These are phyloP conservation scores for Campylorhamphus procurvoides DNA, from an alignment of 2,113 vertebrate species.

Conservation along the genomic window DNA sequence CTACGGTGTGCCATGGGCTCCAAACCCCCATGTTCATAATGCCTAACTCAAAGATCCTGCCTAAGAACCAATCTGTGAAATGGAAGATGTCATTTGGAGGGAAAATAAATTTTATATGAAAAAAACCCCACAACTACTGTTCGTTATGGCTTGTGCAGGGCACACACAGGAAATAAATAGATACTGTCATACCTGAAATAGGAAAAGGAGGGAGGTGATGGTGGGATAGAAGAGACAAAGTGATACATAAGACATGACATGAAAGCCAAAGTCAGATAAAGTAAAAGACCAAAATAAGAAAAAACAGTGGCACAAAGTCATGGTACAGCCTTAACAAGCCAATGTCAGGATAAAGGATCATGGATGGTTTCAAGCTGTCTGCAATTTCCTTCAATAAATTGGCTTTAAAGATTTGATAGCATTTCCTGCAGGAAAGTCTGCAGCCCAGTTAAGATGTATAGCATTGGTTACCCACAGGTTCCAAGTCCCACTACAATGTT, in stretches of 20 bases:
- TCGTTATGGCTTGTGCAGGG: neutral
- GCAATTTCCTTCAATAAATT: conserved; percentile 32
- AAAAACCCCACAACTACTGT: fast-evolving
- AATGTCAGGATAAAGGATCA: conserved; percentile 26
- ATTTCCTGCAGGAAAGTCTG: neutral
- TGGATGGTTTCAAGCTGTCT: conserved; percentile 43
- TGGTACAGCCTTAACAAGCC: neutral
- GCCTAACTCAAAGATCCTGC: neutral
- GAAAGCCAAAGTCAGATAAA: conserved; percentile 19
- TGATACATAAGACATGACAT: neutral
- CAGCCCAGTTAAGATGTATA: neutral
- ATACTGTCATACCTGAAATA: neutral
- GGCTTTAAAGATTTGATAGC: conserved; percentile 6
- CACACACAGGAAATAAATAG: neutral
- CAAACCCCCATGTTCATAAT: neutral
- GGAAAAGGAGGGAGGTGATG: neutral
- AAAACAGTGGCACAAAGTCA: neutral
- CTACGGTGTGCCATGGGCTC: neutral
- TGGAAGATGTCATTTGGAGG: neutral
- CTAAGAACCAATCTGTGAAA: neutral
- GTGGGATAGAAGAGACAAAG: neutral
- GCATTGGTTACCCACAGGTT: neutral
- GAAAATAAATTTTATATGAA: neutral
- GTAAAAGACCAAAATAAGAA: neutral
- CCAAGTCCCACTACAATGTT: neutral